These are phyloP conservation scores for Parus major DNA, from an alignment of 2,113 vertebrate species.

Conservation along the genomic window DNA sequence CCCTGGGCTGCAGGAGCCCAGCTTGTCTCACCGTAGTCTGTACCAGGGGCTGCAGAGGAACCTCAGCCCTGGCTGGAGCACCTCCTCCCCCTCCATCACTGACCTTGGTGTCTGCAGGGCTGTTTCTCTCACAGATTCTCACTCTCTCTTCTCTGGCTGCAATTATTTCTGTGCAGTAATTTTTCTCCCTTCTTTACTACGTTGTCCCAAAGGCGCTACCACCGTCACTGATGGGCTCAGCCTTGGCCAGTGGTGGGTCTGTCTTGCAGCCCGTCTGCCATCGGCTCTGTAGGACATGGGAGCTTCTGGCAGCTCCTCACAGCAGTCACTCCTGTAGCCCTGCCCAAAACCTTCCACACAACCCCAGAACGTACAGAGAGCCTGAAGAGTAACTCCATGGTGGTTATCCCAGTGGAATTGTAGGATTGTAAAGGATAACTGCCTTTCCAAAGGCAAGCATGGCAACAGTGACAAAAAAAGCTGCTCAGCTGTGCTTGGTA, in stretches of 20 bases:
- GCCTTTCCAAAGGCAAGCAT: not conserved
- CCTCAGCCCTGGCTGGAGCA: not conserved
- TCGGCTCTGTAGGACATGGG: accelerated
- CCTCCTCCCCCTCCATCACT: not conserved
- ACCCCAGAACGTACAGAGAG: not conserved
- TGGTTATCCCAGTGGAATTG: not conserved
- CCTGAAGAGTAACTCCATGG: too few species aligned
- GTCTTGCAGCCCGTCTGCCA: not conserved
- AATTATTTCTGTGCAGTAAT: not conserved
- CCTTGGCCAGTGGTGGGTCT: accelerated
- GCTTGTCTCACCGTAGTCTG: too few species aligned
- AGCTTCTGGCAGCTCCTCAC: not conserved
- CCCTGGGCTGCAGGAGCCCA: not conserved
- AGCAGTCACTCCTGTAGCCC: not conserved
- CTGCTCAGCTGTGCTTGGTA: not conserved
- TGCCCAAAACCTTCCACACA: not conserved
- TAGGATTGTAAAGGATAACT: too few species aligned
- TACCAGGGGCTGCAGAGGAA: accelerated
- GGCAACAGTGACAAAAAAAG: not conserved
- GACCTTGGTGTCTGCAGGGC: not conserved
- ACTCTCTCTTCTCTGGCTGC: not conserved
- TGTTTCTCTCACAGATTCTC: accelerated
- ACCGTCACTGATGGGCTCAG: accelerated
- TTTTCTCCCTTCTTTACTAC: too few species aligned
- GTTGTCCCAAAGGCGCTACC: accelerated